Conservation (phyloP, 1,140 invertebrate genomes). For the Bombus waltoni region DNA sequence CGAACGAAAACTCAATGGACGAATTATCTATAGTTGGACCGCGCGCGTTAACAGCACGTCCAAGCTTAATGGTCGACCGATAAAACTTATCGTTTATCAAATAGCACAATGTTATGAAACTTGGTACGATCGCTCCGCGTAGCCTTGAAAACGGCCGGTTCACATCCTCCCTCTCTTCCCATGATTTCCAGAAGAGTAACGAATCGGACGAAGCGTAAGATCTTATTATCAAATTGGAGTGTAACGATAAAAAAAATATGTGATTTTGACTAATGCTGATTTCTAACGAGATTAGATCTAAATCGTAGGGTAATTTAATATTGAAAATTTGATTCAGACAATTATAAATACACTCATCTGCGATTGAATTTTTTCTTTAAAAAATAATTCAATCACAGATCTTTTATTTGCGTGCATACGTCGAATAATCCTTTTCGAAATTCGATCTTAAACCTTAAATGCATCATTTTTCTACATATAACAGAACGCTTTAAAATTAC, state of each 20-base stretch:
- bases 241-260: background rate
- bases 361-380: background rate
- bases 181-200: too few species aligned
- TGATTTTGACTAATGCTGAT: background rate
- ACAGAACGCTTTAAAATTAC: background rate
- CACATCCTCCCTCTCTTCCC: too few species aligned
- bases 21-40: slow-evolving; percentile 11
- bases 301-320: background rate
- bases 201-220: background rate
- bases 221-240: background rate
- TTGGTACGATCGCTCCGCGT: background rate
- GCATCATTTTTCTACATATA: background rate
- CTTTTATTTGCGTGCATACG: too few species aligned
- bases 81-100: slow-evolving; percentile 49
- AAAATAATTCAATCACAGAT: background rate
- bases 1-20: slow-evolving; percentile 30
- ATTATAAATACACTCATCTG: background rate
- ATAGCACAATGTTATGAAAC: slow-evolving; percentile 42
- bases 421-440: background rate
- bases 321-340: background rate
- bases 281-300: background rate
- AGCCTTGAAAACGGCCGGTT: slow-evolving; percentile 27
- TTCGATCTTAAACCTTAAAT: background rate
- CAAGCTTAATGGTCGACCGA: slow-evolving; percentile 13
- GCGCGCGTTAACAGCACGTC: background rate